Percentiles rank a stretch among this genome's conserved stretches.
Evolutionary conservation across 1,140 invertebrate genomes (phyloP).

Genomic region (Sycophaga agraensis): DNA sequence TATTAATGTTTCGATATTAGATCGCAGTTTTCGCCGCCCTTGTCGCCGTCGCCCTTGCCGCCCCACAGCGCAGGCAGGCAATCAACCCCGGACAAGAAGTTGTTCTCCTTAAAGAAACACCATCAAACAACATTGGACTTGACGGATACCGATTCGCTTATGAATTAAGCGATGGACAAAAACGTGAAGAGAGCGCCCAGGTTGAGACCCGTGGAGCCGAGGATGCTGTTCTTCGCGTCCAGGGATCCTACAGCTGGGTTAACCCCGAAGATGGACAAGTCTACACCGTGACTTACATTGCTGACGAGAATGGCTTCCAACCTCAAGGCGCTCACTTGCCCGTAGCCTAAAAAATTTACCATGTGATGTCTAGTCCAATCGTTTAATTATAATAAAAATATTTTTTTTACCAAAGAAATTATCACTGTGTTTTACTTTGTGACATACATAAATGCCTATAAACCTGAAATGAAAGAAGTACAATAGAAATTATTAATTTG

Average conservation of each 20-base stretch:
- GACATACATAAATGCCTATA: too few species aligned
- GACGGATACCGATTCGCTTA: constrained; percentile 54
- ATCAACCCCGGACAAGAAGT: constrained; percentile 34
- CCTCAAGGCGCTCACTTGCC: constrained; percentile 36
- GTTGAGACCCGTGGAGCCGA: constrained; percentile 62
- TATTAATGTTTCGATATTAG: too few species aligned
- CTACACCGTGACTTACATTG: constrained; percentile 50
- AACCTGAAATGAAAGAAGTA: too few species aligned
- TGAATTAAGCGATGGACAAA: constrained; percentile 65
- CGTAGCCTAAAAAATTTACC: background rate
- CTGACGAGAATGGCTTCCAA: constrained; percentile 53
- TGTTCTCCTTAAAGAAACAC: constrained; percentile 42
- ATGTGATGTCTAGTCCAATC: background rate
- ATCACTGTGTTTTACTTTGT: too few species aligned
- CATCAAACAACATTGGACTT: constrained; percentile 46
- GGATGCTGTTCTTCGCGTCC: constrained; percentile 61
- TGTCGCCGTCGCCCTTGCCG: constrained; percentile 45
- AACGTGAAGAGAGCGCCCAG: constrained; percentile 58
- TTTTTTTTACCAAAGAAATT: too few species aligned
- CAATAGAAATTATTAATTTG: too few species aligned
- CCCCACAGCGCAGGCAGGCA: constrained; percentile 38
- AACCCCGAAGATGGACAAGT: constrained; percentile 46
- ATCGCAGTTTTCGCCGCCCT: constrained; percentile 45
- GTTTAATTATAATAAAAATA: background rate
- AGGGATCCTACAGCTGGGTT: constrained; percentile 62